phyloP scores from a whole-genome alignment of 1,140 invertebrate species.

The Rhyacophila brunnea region DNA sequence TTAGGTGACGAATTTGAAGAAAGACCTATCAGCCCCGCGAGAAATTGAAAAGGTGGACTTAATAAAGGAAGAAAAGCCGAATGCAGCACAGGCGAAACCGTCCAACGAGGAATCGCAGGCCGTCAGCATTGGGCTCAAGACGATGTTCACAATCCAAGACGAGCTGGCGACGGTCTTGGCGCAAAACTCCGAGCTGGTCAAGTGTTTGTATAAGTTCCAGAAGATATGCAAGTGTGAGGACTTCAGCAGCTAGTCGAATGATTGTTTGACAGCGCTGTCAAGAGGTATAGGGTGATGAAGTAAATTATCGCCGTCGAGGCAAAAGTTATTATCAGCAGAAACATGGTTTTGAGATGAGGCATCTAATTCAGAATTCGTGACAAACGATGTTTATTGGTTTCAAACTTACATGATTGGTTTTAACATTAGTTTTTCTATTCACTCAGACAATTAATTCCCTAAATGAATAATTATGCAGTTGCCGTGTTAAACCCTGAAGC shows the following conservation, averaged over 20 bases:
- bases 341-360: too few relatives aligned
- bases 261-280: not conserved
- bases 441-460: too few relatives aligned
- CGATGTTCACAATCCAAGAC: slow-evolving; percentile 22
- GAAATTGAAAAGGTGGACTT: slow-evolving; percentile 19
- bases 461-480: too few relatives aligned
- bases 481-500: too few relatives aligned
- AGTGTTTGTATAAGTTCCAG: slow-evolving; percentile 13
- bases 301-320: too few relatives aligned
- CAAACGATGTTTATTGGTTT: too few relatives aligned
- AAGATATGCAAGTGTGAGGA: slow-evolving; percentile 19
- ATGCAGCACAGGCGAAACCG: slow-evolving; percentile 4
- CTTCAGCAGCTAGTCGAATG: not conserved
- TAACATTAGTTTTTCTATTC: too few relatives aligned
- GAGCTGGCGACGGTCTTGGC: slow-evolving; percentile 15
- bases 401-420: too few relatives aligned
- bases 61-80: slow-evolving; percentile 19
- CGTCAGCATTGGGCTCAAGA: slow-evolving; percentile 17
- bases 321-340: too few relatives aligned
- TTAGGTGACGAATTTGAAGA: slow-evolving; percentile 28
- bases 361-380: too few relatives aligned
- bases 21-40: slow-evolving; percentile 8
- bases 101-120: slow-evolving; percentile 20
- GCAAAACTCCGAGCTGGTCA: slow-evolving; percentile 24
- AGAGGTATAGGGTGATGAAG: not conserved